phyloP scores from a whole-genome alignment of 2,113 vertebrate genomes.

The Platysteira castanea region DNA sequence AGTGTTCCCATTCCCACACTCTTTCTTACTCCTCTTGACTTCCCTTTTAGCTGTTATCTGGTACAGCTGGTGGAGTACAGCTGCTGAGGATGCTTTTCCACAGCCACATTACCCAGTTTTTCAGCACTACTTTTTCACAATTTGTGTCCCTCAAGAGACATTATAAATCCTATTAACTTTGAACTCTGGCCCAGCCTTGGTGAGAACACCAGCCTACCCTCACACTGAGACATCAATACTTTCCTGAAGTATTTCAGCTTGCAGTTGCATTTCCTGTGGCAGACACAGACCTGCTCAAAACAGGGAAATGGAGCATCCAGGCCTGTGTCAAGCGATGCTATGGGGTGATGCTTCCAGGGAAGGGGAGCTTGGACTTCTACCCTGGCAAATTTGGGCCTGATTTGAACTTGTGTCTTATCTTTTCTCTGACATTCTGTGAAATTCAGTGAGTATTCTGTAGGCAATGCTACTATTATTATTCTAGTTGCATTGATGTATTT shows the following conservation, averaged over 20 bases:
- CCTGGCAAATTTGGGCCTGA: not conserved
- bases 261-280: not conserved
- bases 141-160: conserved; percentile 42
- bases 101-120: conserved; percentile 23
- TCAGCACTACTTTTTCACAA: conserved; percentile 29
- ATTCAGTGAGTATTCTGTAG: not conserved
- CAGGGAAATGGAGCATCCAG: not conserved
- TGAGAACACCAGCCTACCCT: not conserved
- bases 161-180: conserved; percentile 33
- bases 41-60: conserved; percentile 7
- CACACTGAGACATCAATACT: not conserved
- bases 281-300: not conserved
- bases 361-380: not conserved
- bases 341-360: not conserved
- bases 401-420: not conserved
- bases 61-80: conserved; percentile 34
- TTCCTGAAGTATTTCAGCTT: not conserved
- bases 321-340: rapidly evolving
- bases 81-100: conserved; percentile 23
- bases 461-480: not conserved
- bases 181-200: conserved; percentile 44
- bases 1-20: conserved; percentile 39
- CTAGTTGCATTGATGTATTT: not conserved
- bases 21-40: conserved; percentile 3
- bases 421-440: not conserved